Evolutionary conservation across 2,888 invertebrate species (phyloP).

Genomic region (Eristalis intricaria): DNA sequence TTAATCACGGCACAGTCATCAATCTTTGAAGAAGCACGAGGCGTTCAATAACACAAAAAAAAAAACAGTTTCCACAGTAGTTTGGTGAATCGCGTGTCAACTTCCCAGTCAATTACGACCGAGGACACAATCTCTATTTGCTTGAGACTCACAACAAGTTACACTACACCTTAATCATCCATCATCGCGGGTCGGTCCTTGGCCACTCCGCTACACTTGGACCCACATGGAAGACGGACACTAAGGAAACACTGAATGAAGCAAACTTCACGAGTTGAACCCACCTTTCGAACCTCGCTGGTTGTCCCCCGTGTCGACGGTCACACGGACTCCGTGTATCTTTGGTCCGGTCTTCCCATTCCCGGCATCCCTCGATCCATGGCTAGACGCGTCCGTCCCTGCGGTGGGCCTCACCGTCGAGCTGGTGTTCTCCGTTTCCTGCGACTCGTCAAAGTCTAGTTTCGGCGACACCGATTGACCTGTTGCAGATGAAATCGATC

Average conservation of each 20-base stretch:
- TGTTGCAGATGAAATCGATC: slow-evolving; percentile 59
- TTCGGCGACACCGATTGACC: slow-evolving; percentile 80
- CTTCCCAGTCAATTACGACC: neutral
- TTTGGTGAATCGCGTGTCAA: neutral
- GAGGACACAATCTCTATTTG: neutral
- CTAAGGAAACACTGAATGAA: neutral
- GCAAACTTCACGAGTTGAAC: slow-evolving; percentile 28
- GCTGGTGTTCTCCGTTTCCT: slow-evolving; percentile 73
- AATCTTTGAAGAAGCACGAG: neutral
- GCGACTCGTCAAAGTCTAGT: slow-evolving; percentile 79
- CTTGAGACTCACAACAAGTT: neutral
- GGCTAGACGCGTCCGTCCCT: slow-evolving; percentile 69
- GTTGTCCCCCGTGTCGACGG: slow-evolving; percentile 80
- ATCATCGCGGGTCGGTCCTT: neutral
- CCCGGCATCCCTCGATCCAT: slow-evolving; percentile 40
- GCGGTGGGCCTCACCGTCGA: slow-evolving; percentile 75
- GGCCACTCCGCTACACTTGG: neutral
- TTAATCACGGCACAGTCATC: neutral
- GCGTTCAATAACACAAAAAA: neutral
- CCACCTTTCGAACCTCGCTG: slow-evolving; percentile 79
- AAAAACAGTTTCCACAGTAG: neutral
- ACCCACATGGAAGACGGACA: slow-evolving; percentile 25
- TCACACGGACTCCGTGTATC: slow-evolving; percentile 81
- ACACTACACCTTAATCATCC: neutral
- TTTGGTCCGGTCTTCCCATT: slow-evolving; percentile 78